Base-by-base conservation (phyloP, 2,888 invertebrate genomes). In the Dolomedes plantarius region DNA sequence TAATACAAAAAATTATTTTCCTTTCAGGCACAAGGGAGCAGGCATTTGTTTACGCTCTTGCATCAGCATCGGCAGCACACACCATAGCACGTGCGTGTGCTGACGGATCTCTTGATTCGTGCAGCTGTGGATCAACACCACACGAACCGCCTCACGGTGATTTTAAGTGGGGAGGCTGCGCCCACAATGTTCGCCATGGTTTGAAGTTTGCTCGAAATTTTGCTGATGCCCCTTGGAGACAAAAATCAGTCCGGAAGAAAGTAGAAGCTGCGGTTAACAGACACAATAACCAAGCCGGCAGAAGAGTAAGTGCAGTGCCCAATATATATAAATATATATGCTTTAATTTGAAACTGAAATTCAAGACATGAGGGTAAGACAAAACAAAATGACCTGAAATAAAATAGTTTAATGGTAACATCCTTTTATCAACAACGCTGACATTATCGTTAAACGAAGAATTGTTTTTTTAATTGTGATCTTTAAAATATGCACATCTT, bases 221-320 rank as follows among this genome's bases (percentile, higher is more conserved):
- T 92, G 97, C 98, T 81, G 98, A 98, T 92, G 96, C 97, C 0
- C 97, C 97, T 73, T 90, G 89, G 89, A 62, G 88, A 9, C 78
- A 80, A 41, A 88, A 88, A 68, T 85, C 74, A 31, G 74, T 72
- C 11, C 62, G 81, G 31, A 80, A 81, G 27, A 87, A 86, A 13
- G 88, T 89, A 3, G 71, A 80, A 88, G 94, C 95, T n/a, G 93
- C 94, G 85, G 94, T 95, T 89, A 98, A 98, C 93, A 93, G 98
- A 89, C 98, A 98, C 92, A 98, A 98, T 92, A 98, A 98, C 92
- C 97, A 98, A 92, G 98, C 97, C 27, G 98, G 98, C 89, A 93
- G 98, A 94, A 94, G 95, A 94, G 98, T 98, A 93, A 95, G 96
- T 94, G 6, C 7, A 16, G 16, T 7, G 2, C 46, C 16, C 16